Percentiles rank a stretch among this genome's conserved stretches.
phyloP scores from a whole-genome alignment of 1,140 invertebrate genomes.

The Drosophila parabipectinata region DNA sequence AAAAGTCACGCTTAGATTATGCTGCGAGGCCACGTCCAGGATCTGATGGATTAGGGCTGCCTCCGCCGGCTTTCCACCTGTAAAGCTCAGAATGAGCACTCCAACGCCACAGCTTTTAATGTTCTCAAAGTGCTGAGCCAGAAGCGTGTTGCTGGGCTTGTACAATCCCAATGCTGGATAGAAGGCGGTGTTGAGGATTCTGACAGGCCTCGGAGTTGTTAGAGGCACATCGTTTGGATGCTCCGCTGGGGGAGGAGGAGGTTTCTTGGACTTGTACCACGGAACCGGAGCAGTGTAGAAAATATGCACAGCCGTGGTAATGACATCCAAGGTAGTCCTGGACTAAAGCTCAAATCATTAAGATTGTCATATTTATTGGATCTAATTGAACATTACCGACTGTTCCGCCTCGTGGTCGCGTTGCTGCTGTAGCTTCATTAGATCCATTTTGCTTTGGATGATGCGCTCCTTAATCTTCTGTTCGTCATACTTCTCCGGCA shows the following conservation, averaged over 20 bases:
- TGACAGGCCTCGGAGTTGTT: slow-evolving; percentile 55
- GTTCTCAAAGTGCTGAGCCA: slow-evolving; percentile 78
- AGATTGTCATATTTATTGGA: not conserved
- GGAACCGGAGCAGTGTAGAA: slow-evolving; percentile 78
- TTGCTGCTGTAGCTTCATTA: slow-evolving; percentile 70
- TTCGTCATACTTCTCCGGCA: slow-evolving; percentile 83
- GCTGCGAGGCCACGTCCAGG: slow-evolving; percentile 68
- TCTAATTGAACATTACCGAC: slow-evolving; percentile 10
- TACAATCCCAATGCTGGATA: slow-evolving; percentile 79
- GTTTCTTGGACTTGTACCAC: slow-evolving; percentile 80
- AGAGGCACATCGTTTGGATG: slow-evolving; percentile 67
- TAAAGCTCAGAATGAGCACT: slow-evolving; percentile 70
- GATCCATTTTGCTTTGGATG: slow-evolving; percentile 74
- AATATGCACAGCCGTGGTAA: slow-evolving; percentile 74
- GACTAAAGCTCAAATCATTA: not conserved
- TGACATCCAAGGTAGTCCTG: slow-evolving; percentile 54
- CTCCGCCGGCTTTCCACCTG: slow-evolving; percentile 47
- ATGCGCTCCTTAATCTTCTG: slow-evolving; percentile 78
- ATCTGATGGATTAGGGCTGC: slow-evolving; percentile 63
- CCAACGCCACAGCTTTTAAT: slow-evolving; percentile 78
- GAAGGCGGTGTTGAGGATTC: slow-evolving; percentile 76
- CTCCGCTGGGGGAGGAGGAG: slow-evolving; percentile 46
- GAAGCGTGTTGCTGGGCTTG: slow-evolving; percentile 66
- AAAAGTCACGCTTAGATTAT: slow-evolving; percentile 77
- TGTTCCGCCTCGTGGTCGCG: slow-evolving; percentile 57